These are phyloP conservation scores for Mormoops blainvillei DNA, from an alignment of 2,113 vertebrate species.

Conservation along the genomic window DNA sequence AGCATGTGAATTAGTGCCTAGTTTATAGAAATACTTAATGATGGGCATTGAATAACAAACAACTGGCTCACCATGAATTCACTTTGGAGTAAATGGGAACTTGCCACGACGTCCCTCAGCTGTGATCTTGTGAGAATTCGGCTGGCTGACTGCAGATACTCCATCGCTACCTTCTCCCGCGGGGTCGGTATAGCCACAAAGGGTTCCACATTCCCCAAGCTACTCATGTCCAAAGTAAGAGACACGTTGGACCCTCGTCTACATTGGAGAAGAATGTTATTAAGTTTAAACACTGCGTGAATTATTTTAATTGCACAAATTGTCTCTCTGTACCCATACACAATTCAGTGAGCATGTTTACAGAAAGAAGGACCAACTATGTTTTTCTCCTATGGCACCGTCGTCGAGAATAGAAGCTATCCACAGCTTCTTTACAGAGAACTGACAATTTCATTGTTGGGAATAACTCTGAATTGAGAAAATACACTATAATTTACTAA, in stretches of 20 bases:
- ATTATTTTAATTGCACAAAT: background rate
- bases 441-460: background rate
- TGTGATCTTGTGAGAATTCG: conserved; percentile 87
- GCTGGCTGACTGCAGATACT: conserved; percentile 90
- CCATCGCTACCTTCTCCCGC: conserved; percentile 88
- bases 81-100: conserved; percentile 89
- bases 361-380: background rate
- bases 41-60: background rate
- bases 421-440: background rate
- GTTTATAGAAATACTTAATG: background rate
- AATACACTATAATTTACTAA: background rate
- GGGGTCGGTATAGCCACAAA: conserved; percentile 86
- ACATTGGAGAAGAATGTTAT: conserved; percentile 46
- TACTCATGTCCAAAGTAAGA: conserved; percentile 94
- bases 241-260: conserved; percentile 97
- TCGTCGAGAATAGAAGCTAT: background rate
- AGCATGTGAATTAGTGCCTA: background rate
- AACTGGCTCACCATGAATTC: conserved; percentile 91
- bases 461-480: conserved; percentile 19
- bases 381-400: background rate
- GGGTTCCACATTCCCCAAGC: conserved; percentile 89
- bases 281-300: background rate
- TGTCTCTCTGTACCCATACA: background rate
- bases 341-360: background rate
- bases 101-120: conserved; percentile 83